Evolutionary conservation across 2,888 invertebrate genomes (phyloP).

Genomic region (Hemistola chrysoprasaria): DNA sequence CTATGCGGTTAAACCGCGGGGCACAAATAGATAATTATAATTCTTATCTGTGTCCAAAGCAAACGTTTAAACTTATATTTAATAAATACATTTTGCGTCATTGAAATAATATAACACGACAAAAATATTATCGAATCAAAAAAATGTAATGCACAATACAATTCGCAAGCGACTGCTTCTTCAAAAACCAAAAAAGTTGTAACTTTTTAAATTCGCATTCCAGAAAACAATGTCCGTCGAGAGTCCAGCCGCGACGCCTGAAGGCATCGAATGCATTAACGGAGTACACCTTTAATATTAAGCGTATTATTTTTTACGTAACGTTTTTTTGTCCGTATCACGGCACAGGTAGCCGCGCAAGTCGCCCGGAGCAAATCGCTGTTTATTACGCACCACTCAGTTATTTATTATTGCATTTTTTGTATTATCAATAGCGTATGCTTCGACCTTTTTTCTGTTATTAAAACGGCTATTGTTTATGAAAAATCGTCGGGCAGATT

Average conservation of each 20-base stretch:
- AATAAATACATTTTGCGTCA: no score
- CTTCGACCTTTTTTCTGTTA: constrained; percentile 71
- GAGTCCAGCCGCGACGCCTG: constrained; percentile 70
- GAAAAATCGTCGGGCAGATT: constrained; percentile 73
- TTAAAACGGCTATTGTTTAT: constrained; percentile 81
- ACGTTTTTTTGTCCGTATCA: constrained; percentile 42
- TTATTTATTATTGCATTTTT: constrained; percentile 82
- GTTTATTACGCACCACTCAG: constrained; percentile 75
- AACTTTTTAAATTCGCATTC: constrained; percentile 71
- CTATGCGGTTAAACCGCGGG: no score
- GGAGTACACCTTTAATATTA: constrained; percentile 76
- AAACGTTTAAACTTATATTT: no score
- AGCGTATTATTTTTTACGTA: constrained; percentile 73
- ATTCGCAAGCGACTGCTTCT: no score
- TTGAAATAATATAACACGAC: no score
- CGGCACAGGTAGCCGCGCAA: constrained; percentile 71
- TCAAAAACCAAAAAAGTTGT: constrained; percentile 29
- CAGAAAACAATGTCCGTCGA: constrained; percentile 80
- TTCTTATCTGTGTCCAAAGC: no score
- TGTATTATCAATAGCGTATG: constrained; percentile 79
- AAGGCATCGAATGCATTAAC: constrained; percentile 79
- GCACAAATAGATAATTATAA: no score
- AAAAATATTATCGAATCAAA: no score
- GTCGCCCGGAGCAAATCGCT: constrained; percentile 80
- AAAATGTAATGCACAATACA: no score